Percentiles rank a stretch among this genome's conserved stretches.
phyloP scores from a whole-genome alignment of 2,888 invertebrate genomes.

The Tribolium freemani region DNA sequence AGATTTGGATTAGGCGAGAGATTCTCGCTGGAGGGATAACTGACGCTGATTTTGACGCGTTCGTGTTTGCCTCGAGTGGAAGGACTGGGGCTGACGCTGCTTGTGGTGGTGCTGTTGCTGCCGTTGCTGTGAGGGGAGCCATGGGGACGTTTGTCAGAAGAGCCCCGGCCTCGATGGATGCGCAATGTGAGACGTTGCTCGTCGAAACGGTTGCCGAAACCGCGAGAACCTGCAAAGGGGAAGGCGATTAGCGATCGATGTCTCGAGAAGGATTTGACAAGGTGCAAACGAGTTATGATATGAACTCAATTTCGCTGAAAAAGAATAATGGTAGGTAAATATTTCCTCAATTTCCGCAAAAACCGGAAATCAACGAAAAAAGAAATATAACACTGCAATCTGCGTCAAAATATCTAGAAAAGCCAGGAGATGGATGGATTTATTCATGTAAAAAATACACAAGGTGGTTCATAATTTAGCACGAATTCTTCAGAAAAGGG shows the following conservation, averaged over 20 bases:
- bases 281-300: no score
- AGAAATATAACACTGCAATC: no score
- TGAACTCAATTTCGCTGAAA: no score
- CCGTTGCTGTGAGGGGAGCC: constrained; percentile 79
- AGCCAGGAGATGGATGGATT: no score
- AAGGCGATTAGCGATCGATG: neutral
- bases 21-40: constrained; percentile 86
- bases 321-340: no score
- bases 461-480: no score
- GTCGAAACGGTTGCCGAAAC: constrained; percentile 84
- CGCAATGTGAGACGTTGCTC: constrained; percentile 92
- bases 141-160: constrained; percentile 70
- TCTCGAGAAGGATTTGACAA: neutral
- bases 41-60: constrained; percentile 88
- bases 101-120: constrained; percentile 77
- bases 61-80: constrained; percentile 78
- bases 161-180: constrained; percentile 89
- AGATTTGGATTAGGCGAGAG: constrained; percentile 59
- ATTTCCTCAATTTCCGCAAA: no score
- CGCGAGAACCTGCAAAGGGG: constrained; percentile 71
- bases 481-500: no score
- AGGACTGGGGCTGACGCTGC: constrained; percentile 75
- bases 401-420: no score
- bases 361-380: no score
- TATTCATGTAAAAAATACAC: no score